These are phyloP conservation scores for Numenius phaeopus DNA, from an alignment of 2,797 vertebrate genomes.

Conservation along the genomic window DNA sequence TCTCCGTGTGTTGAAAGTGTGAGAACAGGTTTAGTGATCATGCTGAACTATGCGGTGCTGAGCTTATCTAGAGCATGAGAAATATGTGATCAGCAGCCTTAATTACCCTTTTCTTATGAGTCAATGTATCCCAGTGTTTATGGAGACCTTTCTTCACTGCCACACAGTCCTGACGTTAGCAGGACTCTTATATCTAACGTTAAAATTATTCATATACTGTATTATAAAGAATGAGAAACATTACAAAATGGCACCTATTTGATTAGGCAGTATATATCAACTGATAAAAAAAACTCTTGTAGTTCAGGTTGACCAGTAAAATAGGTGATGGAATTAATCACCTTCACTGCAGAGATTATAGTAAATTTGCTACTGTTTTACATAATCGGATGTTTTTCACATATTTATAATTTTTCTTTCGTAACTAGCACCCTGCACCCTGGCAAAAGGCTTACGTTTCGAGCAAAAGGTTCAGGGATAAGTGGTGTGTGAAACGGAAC, in stretches of 20 bases:
- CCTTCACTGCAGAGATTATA: not conserved
- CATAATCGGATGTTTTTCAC: not conserved
- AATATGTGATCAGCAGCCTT: conserved; percentile 15
- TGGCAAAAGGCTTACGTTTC: not conserved
- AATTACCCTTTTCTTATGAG: not conserved
- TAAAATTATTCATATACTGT: not conserved
- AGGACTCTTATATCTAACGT: not conserved
- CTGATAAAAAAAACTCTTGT: not conserved
- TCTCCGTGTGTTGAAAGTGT: not conserved
- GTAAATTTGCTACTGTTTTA: not conserved
- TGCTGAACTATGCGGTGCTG: not conserved
- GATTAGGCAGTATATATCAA: not conserved
- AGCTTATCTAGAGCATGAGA: conserved; percentile 6
- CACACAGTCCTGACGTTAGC: not conserved
- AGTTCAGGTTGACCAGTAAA: not conserved
- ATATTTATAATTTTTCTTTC: not conserved
- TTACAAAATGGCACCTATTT: not conserved
- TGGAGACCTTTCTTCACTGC: not conserved
- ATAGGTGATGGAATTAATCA: not conserved
- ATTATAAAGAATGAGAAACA: not conserved
- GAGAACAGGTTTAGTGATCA: conserved; percentile 11
- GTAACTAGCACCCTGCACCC: not conserved
- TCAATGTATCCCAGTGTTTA: not conserved
- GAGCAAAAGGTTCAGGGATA: not conserved
- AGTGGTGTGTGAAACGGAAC: not conserved